Base-by-base conservation (phyloP, 2,888 invertebrate genomes). In the Melinopterus prodromus region DNA sequence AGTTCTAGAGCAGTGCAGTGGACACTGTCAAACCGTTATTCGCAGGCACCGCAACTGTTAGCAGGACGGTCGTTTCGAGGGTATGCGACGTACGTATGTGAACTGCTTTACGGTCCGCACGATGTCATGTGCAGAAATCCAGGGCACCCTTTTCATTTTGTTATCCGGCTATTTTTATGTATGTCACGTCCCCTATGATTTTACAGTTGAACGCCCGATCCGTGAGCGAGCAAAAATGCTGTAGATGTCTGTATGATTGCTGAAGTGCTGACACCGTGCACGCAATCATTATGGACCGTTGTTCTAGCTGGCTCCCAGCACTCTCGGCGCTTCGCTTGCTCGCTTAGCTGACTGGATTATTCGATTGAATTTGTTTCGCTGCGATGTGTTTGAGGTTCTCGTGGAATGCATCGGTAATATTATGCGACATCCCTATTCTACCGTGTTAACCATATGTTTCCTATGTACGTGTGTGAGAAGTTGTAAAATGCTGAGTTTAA, bases 101-200 rank as follows among this genome's bases (percentile, higher is more conserved):
- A 16, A 16, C 36, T 15, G 72, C 71, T 7, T 53, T 37, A 26
- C 78, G 38, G 79, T 69, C 69, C 70, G 35, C 69, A 71, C 70
- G 78, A 79, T 82, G 83, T 82, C 83, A 82, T 82, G 80, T 78
- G 81, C 83, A 83, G 80, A 79, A 74, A 74, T 74, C 74, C 78
- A 74, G 36, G 77, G 69, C 78, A 74, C 26, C 36, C 74, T 81
- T 76, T 81, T 79, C 80, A 77, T 74, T 79, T 79, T 70, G 80
- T 80, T 77, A 80, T 36, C 71, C 80, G 16, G 71, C 80, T 83
- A 81, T 83, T 83, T 83, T 82, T 84, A 84, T 85, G 84, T 84
- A 82, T 83, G 84, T 84, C 84, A 84, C 84, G 84, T 84, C 84
- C 83, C 84, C 84, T 85, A 82, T 83, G 85, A 85, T 84, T 84